Evolutionary conservation across 2,113 vertebrate species (phyloP), one percentile per base, ranked within the genome.

Genomic region (Coryphaenoides rupestris): DNA sequence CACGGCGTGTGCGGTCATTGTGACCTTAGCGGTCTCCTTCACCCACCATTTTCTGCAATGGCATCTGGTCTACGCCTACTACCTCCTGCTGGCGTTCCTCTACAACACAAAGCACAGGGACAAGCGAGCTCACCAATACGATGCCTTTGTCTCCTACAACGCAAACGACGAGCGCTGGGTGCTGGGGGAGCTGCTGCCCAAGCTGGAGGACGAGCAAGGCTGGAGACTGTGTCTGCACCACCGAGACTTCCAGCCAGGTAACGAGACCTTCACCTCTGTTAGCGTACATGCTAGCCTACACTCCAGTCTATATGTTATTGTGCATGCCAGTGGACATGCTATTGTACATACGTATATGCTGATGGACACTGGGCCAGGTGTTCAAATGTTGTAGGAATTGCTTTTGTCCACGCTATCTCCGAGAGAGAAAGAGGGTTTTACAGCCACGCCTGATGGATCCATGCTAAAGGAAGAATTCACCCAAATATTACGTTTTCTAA

Each of bases 151-250:
- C 68, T 93, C 90, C 26, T 93, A 92, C 49, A 92, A 91, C 21
- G 5, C 9, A 55, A 60, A 84, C 0, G 90, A 92, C 45, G 90
- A 93, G 66, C 56, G 58, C 16, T 92, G 89, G 91, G 88, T 93
- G 52, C 62, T 86, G 7, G 13, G 53, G 14, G 62, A 89, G 50
- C 77, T 92, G 47, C 5, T 92, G 28, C 89, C 89, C 3, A 82
- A 82, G 61, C 78, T 93, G 70, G 91, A 93, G 66, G 74, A 68
- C 6, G 75, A 86, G 15, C 89, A 92, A 33, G 84, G 87, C 19
- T 90, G 89, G 90, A 92, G 23, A 21, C 55, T 92, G 63, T 92
- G 91, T 75, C 84, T 92, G 67, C 91, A 92, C 75, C 89, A 92
- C 57, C 74, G 90, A 49, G 91, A 92, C 78, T 92, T 92, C 50